phyloP scores from a whole-genome alignment of 2,113 vertebrate species.

The Colinus virginianus region DNA sequence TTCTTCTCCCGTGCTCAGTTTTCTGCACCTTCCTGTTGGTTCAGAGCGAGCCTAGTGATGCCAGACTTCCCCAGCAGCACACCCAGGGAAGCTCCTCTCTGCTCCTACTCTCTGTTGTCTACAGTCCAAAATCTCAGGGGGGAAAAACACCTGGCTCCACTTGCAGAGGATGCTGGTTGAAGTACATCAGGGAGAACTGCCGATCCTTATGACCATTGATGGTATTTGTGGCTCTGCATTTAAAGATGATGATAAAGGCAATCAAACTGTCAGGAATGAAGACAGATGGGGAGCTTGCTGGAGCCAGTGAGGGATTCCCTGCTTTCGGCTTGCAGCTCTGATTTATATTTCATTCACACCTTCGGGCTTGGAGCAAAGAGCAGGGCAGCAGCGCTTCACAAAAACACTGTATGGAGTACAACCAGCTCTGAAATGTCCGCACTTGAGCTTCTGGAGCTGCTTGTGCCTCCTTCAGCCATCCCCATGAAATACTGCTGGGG shows the following conservation, averaged over 20 bases:
- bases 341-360: neutral
- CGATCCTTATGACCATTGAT: neutral
- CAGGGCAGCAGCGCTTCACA: neutral
- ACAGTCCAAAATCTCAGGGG: neutral
- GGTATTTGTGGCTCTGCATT: conserved; percentile 38
- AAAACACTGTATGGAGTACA: neutral
- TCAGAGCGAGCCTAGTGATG: neutral
- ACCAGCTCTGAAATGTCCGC: neutral
- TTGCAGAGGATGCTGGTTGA: neutral
- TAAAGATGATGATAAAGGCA: conserved; percentile 44
- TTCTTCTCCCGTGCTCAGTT: neutral
- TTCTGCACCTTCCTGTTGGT: neutral
- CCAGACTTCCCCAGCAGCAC: neutral
- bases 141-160: neutral
- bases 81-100: neutral
- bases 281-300: neutral
- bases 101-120: neutral
- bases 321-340: neutral
- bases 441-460: neutral
- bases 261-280: conserved; percentile 48
- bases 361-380: neutral
- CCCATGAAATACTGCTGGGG: neutral
- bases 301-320: conserved; percentile 31
- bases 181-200: neutral
- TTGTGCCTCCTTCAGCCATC: neutral